These are phyloP conservation scores for Rhabdophis nuchalis DNA, from an alignment of 2,797 vertebrate genomes.

Conservation along the genomic window DNA sequence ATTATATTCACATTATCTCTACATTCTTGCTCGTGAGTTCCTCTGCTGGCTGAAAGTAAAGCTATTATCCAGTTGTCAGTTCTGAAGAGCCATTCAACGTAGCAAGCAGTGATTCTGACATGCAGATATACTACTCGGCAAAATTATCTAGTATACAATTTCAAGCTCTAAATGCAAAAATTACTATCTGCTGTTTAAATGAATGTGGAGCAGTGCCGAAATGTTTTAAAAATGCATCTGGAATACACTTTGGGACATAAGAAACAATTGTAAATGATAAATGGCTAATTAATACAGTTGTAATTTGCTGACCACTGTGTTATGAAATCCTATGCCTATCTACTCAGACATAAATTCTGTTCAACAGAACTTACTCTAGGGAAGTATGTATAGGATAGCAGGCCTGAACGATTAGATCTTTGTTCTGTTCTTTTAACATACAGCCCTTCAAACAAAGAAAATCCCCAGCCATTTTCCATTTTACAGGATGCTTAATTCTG, in stretches of 20 bases:
- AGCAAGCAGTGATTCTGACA: slow-evolving; percentile 78
- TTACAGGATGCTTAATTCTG: slow-evolving; percentile 42
- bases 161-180: slow-evolving; percentile 71
- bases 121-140: slow-evolving; percentile 69
- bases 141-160: slow-evolving; percentile 73
- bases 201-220: slow-evolving; percentile 60
- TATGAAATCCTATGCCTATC: not conserved
- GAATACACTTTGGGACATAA: slow-evolving; percentile 65
- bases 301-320: slow-evolving; percentile 67
- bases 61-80: slow-evolving; percentile 96
- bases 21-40: slow-evolving; percentile 86
- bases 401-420: slow-evolving; percentile 64
- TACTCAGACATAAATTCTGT: not conserved
- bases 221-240: slow-evolving; percentile 69
- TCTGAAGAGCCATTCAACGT: slow-evolving; percentile 75
- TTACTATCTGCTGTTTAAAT: slow-evolving; percentile 67
- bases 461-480: slow-evolving; percentile 37
- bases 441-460: slow-evolving; percentile 53
- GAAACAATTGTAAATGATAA: slow-evolving; percentile 69
- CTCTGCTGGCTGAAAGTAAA: slow-evolving; percentile 84
- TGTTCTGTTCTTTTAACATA: slow-evolving; percentile 67
- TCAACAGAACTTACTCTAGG: not conserved
- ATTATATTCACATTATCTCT: slow-evolving; percentile 94
- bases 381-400: not conserved
- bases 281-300: slow-evolving; percentile 73